These are phyloP conservation scores for Dromas ardeola DNA, from an alignment of 2,113 vertebrate genomes.

Conservation along the genomic window DNA sequence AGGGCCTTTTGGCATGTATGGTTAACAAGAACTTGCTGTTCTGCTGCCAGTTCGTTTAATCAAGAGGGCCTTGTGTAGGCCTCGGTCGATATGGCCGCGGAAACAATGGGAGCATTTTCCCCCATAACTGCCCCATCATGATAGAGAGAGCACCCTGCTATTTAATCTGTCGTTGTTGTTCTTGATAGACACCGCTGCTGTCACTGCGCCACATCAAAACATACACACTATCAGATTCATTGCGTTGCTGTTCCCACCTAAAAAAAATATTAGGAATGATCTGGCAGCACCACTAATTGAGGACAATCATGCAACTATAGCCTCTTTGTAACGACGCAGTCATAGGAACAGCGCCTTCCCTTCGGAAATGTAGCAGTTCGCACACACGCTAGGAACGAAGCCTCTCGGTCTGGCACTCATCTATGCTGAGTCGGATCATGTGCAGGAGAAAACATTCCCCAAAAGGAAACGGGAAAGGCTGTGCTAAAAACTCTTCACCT, in stretches of 20 bases:
- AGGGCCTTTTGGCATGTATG: constrained; percentile 52
- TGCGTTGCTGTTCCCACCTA: neutral
- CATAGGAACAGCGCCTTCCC: neutral
- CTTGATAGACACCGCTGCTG: constrained; percentile 49
- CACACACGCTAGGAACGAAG: neutral
- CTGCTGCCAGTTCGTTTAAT: constrained; percentile 67
- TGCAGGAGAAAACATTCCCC: neutral
- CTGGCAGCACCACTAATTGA: constrained; percentile 20
- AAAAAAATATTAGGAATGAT: constrained; percentile 8
- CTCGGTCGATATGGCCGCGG: neutral
- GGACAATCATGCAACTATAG: constrained; percentile 6
- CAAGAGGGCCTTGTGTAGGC: constrained; percentile 55
- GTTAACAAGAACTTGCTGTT: constrained; percentile 73
- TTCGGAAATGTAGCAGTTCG: neutral
- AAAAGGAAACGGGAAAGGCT: neutral
- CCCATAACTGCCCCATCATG: neutral
- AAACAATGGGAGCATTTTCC: constrained; percentile 62
- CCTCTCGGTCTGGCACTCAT: neutral
- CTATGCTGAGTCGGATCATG: accelerated
- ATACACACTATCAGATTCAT: constrained; percentile 18
- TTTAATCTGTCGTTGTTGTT: constrained; percentile 50
- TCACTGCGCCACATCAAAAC: constrained; percentile 54
- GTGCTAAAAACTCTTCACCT: neutral
- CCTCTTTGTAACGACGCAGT: neutral
- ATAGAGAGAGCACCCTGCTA: constrained; percentile 48